phyloP scores from a whole-genome alignment of 2,888 invertebrate species.

The Oligia latruncula region DNA sequence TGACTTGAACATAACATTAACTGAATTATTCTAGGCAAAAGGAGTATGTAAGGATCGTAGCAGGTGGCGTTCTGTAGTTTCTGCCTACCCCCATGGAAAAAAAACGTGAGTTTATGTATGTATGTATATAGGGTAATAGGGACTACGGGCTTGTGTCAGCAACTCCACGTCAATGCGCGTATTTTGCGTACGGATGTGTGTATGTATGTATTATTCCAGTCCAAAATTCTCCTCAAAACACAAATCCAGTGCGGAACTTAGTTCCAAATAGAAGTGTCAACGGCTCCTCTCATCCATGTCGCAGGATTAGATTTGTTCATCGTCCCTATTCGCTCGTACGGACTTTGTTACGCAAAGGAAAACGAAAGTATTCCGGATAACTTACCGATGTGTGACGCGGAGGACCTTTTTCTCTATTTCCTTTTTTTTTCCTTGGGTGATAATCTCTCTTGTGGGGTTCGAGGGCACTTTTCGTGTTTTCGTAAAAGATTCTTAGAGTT shows the following conservation, averaged over 20 bases:
- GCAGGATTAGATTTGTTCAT: conserved; percentile 61
- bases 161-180: too few relatives aligned
- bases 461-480: conserved; percentile 35
- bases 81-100: neutral
- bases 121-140: too few relatives aligned
- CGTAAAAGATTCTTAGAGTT: conserved; percentile 28
- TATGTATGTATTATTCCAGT: neutral
- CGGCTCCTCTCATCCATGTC: conserved; percentile 52
- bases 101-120: neutral
- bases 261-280: conserved; percentile 61
- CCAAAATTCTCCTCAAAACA: conserved; percentile 7
- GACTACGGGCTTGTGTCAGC: too few relatives aligned
- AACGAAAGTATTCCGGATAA: conserved; percentile 58
- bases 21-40: neutral
- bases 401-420: conserved; percentile 46
- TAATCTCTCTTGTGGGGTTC: conserved; percentile 55
- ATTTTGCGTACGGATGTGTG: too few relatives aligned
- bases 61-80: neutral
- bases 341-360: conserved; percentile 55
- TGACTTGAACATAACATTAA: neutral
- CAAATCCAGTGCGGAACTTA: conserved; percentile 30
- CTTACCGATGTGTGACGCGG: conserved; percentile 50
- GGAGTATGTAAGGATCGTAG: neutral
- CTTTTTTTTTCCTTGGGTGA: conserved; percentile 38
- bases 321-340: conserved; percentile 49